Base-by-base conservation (phyloP, 2,888 invertebrate genomes). In the Bedellia somnulentella region DNA sequence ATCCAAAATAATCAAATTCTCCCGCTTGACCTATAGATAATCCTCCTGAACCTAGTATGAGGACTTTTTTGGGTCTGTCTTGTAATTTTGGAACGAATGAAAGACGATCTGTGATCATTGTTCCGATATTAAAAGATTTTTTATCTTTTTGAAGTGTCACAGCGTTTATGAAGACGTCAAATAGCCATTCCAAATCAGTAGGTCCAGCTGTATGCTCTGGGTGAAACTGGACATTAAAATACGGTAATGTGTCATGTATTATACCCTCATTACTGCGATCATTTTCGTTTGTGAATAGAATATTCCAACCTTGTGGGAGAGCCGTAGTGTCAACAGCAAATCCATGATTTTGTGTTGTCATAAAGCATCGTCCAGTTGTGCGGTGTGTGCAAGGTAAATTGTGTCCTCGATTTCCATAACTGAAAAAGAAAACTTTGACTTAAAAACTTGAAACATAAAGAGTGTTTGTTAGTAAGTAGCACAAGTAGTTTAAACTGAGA, bases 1-100 rank as follows among this genome's bases (percentile, higher is more conserved):
- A 96, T 1, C 99, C 98, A 0, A 97, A 98, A 63, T 99, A 99
- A 66, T 99, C 99, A 56, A 99, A 99, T 73, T 99, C 98, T 3
- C 98, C 98, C 3, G 98, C 99, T 75, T 99, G 98, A 1, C 99
- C 99, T 40, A 99, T 96, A n/a, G 93, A 93, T 11, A 96, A 70
- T 1, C 96, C 96, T 6, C 96, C 96, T 0, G 94, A 94, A 2
- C 96, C 96, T 15, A 99, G 68, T 45, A 99, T 85, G 31, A 93
- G 67, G 32, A 98, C 85, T 59, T 89, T 82, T 49, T 85, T 78
- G 31, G 87, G 79, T 31, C 67, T 64, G 34, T 75, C 73, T 3
- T 56, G 46, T 18, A 68, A 41, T 6, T 57, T 51, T 1, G 78
- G 61, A 4, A 47, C 49, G 41, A 68, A 80, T 33, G 60, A 52